These are phyloP conservation scores for Pseudorectes ferrugineus DNA, from an alignment of 2,113 vertebrate species.

Conservation along the genomic window DNA sequence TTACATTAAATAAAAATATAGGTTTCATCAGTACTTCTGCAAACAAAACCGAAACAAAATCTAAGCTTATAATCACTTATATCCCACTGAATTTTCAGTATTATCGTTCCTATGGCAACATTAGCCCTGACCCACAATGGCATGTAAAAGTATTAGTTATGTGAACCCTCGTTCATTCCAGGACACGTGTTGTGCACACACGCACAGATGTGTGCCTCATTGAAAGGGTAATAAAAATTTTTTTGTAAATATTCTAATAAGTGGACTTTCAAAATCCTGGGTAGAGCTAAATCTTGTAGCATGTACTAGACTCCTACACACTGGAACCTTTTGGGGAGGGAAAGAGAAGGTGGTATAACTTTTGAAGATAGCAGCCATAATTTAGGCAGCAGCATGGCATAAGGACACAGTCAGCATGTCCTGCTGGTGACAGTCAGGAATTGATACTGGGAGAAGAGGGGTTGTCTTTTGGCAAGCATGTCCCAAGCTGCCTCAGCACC, in stretches of 20 bases:
- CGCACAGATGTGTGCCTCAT: neutral
- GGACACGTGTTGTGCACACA: neutral
- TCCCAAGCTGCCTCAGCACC: neutral
- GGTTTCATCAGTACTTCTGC: neutral
- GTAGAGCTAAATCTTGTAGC: neutral
- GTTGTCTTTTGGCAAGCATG: neutral
- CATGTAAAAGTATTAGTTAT: neutral
- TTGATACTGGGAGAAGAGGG: rapidly evolving
- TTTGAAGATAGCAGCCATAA: neutral
- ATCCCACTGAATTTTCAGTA: neutral
- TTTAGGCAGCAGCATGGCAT: neutral
- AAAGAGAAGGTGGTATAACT: neutral
- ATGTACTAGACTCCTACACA: neutral
- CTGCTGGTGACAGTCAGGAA: neutral
- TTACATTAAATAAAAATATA: neutral
- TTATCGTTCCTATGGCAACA: neutral
- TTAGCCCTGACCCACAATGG: neutral
- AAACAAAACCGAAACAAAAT: neutral
- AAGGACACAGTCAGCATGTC: rapidly evolving
- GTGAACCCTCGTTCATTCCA: neutral
- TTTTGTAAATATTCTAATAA: neutral
- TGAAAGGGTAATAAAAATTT: neutral
- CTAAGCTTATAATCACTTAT: neutral
- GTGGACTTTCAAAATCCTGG: neutral
- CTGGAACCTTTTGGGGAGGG: neutral